Conservation (phyloP, 1,140 invertebrate genomes). For the Melanaphis sacchari region DNA sequence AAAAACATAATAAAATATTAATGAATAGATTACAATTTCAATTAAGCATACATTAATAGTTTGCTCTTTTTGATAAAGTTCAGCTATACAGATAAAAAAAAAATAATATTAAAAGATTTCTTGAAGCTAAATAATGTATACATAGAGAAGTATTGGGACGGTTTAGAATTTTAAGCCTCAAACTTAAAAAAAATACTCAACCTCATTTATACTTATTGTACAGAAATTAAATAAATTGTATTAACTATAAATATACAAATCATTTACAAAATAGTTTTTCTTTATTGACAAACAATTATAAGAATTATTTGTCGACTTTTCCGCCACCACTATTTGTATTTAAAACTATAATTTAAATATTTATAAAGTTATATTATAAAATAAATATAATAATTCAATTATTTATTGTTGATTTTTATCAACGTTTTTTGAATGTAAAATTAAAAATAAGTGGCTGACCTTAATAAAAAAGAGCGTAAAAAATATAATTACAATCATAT, state of each 20-base stretch:
- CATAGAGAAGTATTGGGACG: too few species aligned
- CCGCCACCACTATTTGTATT: neutral
- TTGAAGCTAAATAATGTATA: neutral
- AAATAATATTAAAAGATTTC: too few species aligned
- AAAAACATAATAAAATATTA: neutral
- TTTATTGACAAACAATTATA: neutral
- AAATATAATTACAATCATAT: too few species aligned
- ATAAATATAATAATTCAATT: neutral
- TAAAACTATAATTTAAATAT: neutral
- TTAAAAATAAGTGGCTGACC: neutral
- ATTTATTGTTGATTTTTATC: neutral
- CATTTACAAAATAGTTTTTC: too few species aligned
- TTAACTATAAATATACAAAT: too few species aligned
- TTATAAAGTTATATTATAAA: neutral
- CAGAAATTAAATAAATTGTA: too few species aligned
- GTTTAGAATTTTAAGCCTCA: too few species aligned
- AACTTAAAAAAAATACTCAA: too few species aligned
- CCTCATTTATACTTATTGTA: too few species aligned
- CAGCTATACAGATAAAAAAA: neutral
- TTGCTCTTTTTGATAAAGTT: neutral
- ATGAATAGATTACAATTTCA: neutral
- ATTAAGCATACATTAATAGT: neutral
- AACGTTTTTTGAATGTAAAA: neutral
- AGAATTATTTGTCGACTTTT: neutral
- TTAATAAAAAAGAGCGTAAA: neutral